These are phyloP conservation scores for Epinotia nisella DNA, from an alignment of 2,888 invertebrate genomes.

Conservation along the genomic window DNA sequence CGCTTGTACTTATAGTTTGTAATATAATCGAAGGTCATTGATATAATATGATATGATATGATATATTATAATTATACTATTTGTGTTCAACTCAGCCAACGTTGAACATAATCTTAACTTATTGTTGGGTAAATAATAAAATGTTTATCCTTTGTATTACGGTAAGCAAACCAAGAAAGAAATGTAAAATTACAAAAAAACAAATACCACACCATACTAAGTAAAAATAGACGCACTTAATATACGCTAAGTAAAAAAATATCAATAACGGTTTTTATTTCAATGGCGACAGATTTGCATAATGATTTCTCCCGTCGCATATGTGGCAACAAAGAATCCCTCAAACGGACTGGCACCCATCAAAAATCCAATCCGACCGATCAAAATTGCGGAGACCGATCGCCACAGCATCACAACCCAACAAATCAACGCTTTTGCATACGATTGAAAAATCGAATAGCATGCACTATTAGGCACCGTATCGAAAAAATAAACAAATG, in stretches of 20 bases:
- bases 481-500: constrained; percentile 77
- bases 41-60: too few relatives aligned
- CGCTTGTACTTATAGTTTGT: too few relatives aligned
- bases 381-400: constrained; percentile 53
- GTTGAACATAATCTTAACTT: too few relatives aligned
- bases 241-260: not conserved
- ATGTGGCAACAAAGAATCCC: constrained; percentile 48
- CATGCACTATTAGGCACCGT: constrained; percentile 71
- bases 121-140: too few relatives aligned
- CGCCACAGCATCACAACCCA: constrained; percentile 55
- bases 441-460: constrained; percentile 58
- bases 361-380: constrained; percentile 64
- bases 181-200: too few relatives aligned
- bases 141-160: too few relatives aligned
- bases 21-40: too few relatives aligned
- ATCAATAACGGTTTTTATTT: constrained; percentile 45
- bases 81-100: too few relatives aligned
- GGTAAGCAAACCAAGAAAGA: too few relatives aligned
- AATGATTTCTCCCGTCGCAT: constrained; percentile 47
- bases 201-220: not conserved
- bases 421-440: constrained; percentile 68
- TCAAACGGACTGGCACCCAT: constrained; percentile 66
- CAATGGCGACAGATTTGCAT: constrained; percentile 45
- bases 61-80: too few relatives aligned
- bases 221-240: too few relatives aligned